Evolutionary conservation across 2,888 invertebrate species (phyloP), one percentile per base, ranked within the genome.

Genomic region (Calameuta idolon): DNA sequence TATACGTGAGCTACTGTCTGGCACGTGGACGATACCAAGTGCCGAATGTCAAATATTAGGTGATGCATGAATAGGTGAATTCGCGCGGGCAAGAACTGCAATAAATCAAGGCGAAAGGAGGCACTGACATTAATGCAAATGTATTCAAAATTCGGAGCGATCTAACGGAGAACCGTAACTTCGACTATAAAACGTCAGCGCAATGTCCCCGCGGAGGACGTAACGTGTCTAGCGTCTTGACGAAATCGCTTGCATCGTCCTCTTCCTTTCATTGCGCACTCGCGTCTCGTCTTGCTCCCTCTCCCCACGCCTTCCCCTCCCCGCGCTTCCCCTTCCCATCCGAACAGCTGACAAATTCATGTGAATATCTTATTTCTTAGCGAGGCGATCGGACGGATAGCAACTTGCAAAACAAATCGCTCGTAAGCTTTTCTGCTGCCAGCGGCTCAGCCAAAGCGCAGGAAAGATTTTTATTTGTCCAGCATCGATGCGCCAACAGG

Each of bases 71-170:
- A 40, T 5, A 15, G 40, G 5, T 2, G 40, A 15, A 40, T 40
- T 40, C 15, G 15, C 4, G 5, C 15, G 4, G 15, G 5, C 15
- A 40, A 40, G 40, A 40, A 40, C 15, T 40, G 40, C 40, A 40
- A 40, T 40, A 40, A 40, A 40, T 40, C 40, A 40, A 15, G 40
- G 15, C 40, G 40, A 15, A 40, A 40, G 40, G 40, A 40, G 40
- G 40, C 40, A 15, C 40, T 15, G 40, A 76, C 76, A 81, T 85
- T 84, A 76, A 85, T 83, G 82, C 81, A 85, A 87, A 87, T 87
- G 87, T 85, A 87, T 87, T 86, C 87, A 80, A 69, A 85, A 83
- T 79, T 80, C 81, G 75, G 68, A 73, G 73, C 77, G 78, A 81
- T 80, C 55, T 76, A 40, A 34, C 71, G 37, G 55, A 35, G 79